These are phyloP conservation scores for Potamilus streckersoni DNA, from an alignment of 1,140 invertebrate genomes.

Conservation along the genomic window DNA sequence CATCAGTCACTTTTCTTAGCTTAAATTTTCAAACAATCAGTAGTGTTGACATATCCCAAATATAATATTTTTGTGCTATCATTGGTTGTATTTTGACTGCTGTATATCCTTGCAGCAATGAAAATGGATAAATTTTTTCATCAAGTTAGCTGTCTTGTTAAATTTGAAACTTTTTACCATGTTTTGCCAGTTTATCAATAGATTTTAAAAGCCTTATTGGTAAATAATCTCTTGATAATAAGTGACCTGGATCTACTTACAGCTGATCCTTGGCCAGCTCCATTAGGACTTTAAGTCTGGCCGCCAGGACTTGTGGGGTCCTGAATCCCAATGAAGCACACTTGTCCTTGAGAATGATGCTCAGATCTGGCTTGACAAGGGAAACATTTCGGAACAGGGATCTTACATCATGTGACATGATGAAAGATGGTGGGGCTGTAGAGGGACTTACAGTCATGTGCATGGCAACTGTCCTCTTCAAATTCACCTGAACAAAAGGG, in stretches of 20 bases:
- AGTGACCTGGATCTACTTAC: slow-evolving; percentile 45
- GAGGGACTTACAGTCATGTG: slow-evolving; percentile 59
- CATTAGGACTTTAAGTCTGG: slow-evolving; percentile 59
- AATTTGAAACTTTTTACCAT: too few species aligned
- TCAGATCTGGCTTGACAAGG: slow-evolving; percentile 61
- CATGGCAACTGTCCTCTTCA: slow-evolving; percentile 53
- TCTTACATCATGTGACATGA: slow-evolving; percentile 55
- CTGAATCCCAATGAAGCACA: slow-evolving; percentile 63
- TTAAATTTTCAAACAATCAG: too few species aligned
- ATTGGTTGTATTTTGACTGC: too few species aligned
- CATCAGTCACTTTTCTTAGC: too few species aligned
- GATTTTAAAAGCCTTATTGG: too few species aligned
- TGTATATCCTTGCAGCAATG: too few species aligned
- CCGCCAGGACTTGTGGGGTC: slow-evolving; percentile 56
- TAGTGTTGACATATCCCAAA: too few species aligned
- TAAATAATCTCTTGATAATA: not conserved
- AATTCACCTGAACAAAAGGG: slow-evolving; percentile 45
- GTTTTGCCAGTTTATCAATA: too few species aligned
- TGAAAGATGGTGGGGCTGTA: slow-evolving; percentile 13
- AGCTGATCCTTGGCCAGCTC: slow-evolving; percentile 63
- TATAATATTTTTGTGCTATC: too few species aligned
- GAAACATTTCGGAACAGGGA: slow-evolving; percentile 63
- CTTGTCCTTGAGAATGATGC: slow-evolving; percentile 61
- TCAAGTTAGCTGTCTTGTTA: too few species aligned
- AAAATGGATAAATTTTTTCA: too few species aligned